Evolutionary conservation across 2,113 vertebrate genomes (phyloP), one percentile per base, ranked within the genome.

Genomic region (Anser cygnoides): DNA sequence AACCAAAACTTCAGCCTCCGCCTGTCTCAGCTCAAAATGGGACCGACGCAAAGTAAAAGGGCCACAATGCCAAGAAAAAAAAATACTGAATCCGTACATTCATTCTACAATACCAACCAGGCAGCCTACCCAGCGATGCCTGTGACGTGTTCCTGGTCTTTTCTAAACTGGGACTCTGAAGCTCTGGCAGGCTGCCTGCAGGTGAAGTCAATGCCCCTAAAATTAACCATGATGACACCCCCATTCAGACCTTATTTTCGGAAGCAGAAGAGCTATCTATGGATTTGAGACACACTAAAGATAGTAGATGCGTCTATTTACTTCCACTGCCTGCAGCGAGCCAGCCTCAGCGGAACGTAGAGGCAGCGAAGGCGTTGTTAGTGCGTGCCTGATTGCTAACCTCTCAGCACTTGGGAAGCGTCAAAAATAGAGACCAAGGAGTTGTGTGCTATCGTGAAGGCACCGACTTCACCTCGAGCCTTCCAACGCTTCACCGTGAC

Each of bases 301-400:
- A 63, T 12, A 39, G 54, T 1, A 26, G 57, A 55, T 63, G 81
- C 28, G 49, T 49, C 35, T 20, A 9, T 39, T 57, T 14, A 39
- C 1, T 0, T 23, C 13, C 44, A 20, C 11, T 8, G 49, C 11
- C 28, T 26, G 11, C 44, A 78, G 41, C 31, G 13, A 41, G n/a
- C 13, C 8, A 7, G n/a, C 13, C 10, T 35, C 13, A 70, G 37
- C 2, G 11, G 46, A 22, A n/a, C 2, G 1, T 0, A 59, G 65
- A 43, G 6, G 6, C 1, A 6, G 23, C n/a, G n/a, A 81, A 22
- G 11, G 16, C 8, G 23, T 20, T 63, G 26, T 3, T 6, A 29
- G 18, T 0, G 2, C 0, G 0, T 0, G n/a, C 17, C 3, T 16
- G 11, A 58, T 37, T 44, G 15, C 46, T 54, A 54, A 44, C 46